Base-by-base conservation (phyloP, 92 coral and sea anemone species). In the Metridium senile region DNA sequence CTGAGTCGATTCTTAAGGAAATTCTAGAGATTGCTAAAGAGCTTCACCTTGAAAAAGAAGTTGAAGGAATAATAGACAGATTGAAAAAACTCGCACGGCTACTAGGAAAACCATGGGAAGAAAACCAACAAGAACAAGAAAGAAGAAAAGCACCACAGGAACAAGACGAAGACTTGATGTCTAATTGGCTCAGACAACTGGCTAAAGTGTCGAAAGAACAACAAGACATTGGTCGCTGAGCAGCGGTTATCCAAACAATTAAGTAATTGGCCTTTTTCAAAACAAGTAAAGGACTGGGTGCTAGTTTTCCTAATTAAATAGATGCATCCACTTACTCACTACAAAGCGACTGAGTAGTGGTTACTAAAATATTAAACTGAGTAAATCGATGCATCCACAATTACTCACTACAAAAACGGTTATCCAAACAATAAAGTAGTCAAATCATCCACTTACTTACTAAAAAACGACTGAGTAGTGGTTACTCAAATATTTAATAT, bases 51-150 rank as follows among this genome's bases (percentile, higher is more conserved):
- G 62, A 64, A 43, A 81, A 81, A 33, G 90, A 86, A 45, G 81
- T 82, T 26, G 80, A 86, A 16, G 90, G 90, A 34, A 86, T 82
- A 51, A 39, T 68, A 23, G 90, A 86, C 58, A 69, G 90, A 45
- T 51, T 19, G 68, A 46, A 13, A n/a, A 62, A 83, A 0, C 77
- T 86, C 28, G 30, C 58, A 57, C 43, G 13, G 1, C 72, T 85
- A 1, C 47, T 22, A 28, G 58, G 51, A 54, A 20, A 25, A 62
- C 9, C 2, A 13, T 26, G 68, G 4, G 21, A 62, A 13, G 32
- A 62, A 62, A 11, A 31, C 8, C 32, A 23, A 26, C 25, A 31
- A 21, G 4, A 62, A 26, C 25, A 57, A 8, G 28, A 20, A 20
- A 4, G 7, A 21, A 46, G 18, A 11, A 72, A 39, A 28, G 31